phyloP scores from a whole-genome alignment of 1,140 invertebrate genomes.

The Diplogasteroides magnus region DNA sequence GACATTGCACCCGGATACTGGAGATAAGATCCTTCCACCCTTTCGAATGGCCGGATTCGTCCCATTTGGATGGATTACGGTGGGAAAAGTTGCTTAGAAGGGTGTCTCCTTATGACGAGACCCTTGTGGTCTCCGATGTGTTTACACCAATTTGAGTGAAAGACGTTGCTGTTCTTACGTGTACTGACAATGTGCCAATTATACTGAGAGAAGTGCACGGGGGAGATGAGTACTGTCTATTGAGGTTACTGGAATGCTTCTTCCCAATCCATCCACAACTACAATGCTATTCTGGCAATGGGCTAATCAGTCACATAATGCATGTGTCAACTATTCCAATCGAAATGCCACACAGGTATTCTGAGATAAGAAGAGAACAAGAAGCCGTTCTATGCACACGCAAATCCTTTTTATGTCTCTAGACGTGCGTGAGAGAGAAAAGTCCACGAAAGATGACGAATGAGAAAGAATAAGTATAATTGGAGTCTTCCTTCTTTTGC shows the following conservation, averaged over 20 bases:
- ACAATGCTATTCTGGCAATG: slow-evolving; percentile 61
- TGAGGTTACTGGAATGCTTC: slow-evolving; percentile 60
- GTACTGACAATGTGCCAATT: too few relatives aligned
- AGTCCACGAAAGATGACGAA: background rate
- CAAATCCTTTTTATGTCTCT: background rate
- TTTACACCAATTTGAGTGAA: too few relatives aligned
- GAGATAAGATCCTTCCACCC: slow-evolving; percentile 60
- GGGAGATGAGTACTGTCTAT: too few relatives aligned
- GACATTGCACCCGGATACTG: slow-evolving; percentile 61
- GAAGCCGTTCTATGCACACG: too few relatives aligned
- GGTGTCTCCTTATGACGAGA: too few relatives aligned
- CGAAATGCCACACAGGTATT: slow-evolving; percentile 60
- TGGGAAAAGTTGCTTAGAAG: too few relatives aligned
- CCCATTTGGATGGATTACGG: slow-evolving; percentile 60
- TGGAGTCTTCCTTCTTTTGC: too few relatives aligned
- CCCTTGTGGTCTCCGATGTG: too few relatives aligned
- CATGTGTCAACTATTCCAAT: slow-evolving; percentile 61
- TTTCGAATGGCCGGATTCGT: slow-evolving; percentile 62
- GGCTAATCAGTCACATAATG: slow-evolving; percentile 62
- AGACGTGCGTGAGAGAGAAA: background rate
- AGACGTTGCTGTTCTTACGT: too few relatives aligned
- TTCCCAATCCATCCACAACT: slow-evolving; percentile 58
- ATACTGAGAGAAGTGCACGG: too few relatives aligned
- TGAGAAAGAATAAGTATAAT: background rate
- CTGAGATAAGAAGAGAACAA: background rate